A percentile compares a stretch with the other conserved stretches of the same genome.
Conservation (phyloP, 2,113 vertebrate species). For the Apodemus sylvaticus region DNA sequence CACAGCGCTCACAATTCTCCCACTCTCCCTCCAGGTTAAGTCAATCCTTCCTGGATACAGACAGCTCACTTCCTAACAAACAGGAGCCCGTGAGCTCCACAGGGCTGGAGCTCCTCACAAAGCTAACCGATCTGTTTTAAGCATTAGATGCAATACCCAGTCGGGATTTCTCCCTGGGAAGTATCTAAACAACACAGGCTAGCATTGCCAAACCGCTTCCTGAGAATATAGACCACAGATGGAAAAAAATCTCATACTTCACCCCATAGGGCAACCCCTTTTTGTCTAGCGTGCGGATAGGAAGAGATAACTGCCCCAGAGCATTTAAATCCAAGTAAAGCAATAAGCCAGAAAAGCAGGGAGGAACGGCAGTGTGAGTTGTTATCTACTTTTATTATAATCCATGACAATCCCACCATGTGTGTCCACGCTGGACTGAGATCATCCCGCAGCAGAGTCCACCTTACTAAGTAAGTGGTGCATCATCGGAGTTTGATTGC, state of each 20-base stretch:
- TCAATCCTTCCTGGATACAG: conserved; percentile 22
- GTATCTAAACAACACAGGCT: background rate
- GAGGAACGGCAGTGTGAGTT: background rate
- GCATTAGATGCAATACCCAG: background rate
- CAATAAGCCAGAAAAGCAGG: background rate
- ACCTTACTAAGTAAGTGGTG: background rate
- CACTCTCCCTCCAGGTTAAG: background rate
- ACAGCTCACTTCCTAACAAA: conserved; percentile 28
- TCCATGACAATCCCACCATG: background rate
- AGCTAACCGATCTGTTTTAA: background rate
- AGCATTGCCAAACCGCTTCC: background rate
- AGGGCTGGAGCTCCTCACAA: background rate
- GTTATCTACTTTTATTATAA: background rate
- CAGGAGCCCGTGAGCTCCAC: background rate
- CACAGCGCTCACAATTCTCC: background rate
- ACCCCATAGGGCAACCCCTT: background rate
- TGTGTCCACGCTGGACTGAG: background rate
- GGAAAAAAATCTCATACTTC: background rate
- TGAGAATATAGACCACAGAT: accelerated
- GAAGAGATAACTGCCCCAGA: background rate
- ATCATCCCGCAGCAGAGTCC: background rate
- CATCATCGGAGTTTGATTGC: background rate
- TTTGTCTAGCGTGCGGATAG: background rate
- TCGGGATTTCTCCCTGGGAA: background rate
- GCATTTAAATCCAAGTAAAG: background rate